Base-by-base conservation (phyloP, 2,113 vertebrate genomes). In the Hiodon alosoides region DNA sequence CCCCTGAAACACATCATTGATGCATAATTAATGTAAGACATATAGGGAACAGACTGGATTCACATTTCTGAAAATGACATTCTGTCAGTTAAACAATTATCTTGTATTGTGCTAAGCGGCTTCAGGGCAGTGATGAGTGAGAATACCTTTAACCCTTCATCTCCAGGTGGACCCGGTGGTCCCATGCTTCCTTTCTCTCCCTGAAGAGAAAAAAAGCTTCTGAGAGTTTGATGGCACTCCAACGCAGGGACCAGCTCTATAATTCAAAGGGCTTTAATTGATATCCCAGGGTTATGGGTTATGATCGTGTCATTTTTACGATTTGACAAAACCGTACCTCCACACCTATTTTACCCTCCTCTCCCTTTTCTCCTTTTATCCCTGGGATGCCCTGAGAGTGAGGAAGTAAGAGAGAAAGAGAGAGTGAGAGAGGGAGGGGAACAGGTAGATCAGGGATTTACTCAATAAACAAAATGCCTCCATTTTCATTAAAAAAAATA, bases 81-180 rank as follows among this genome's bases (percentile, higher is more conserved):
- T 57, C 7, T 52, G n/a, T 57, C 17, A 5, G 16, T 58, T 54
- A 46, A 11, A 46, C 47, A 3, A 9, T 10, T 58, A 10, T 46
- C 54, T 13, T 58, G 16, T 71, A 14, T 47, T 4, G 54, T 10
- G 54, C 10, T 8, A 71, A 60, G 5, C 4, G 6, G 51, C 11
- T 47, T 66, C 31, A 47, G 4, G 64, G 64, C 3, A 48, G 31
- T 61, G 7, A 13, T 64, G 65, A 52, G 16, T 51, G 31, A 57
- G 7, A 4, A 13, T 76, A 92, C 92, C 92, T 93, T 90, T 55
- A 86, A 83, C 6, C 93, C 93, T n/a, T 86, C 82, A 0, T 85
- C 83, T n/a, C 93, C 93, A 79, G 66, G 82, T 71, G 83, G 85
- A 8, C 93, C 93, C 60, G 65, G 69, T 48, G 81, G 76, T 0